These are phyloP conservation scores for Myzus persicae DNA, from an alignment of 1,140 invertebrate species.

Conservation along the genomic window DNA sequence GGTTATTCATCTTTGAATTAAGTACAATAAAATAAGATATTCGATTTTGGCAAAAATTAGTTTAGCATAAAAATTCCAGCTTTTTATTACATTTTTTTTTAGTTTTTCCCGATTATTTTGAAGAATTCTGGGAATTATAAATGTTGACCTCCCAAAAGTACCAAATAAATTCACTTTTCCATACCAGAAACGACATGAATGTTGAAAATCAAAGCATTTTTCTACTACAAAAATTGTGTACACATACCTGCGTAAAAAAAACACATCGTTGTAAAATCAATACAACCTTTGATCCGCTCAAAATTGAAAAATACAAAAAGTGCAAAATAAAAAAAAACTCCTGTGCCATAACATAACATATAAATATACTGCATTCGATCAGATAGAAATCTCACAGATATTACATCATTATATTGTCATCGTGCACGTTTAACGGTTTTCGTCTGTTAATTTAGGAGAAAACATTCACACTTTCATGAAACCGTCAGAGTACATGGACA, in stretches of 20 bases:
- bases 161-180: not conserved
- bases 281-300: too few species aligned
- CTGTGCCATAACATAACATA: not conserved
- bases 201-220: too few species aligned
- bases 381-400: not conserved
- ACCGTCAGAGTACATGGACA: conserved; percentile 73
- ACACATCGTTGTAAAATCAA: not conserved
- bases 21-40: too few species aligned
- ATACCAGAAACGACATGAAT: too few species aligned
- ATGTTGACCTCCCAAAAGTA: not conserved
- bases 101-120: not conserved
- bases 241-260: not conserved
- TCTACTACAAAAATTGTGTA: not conserved
- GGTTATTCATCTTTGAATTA: too few species aligned
- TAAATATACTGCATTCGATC: not conserved
- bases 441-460: conserved; percentile 62
- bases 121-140: not conserved
- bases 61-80: too few species aligned
- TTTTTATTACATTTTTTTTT: too few species aligned
- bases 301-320: not conserved
- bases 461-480: conserved; percentile 65
- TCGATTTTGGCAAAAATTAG: too few species aligned
- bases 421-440: not conserved
- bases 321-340: not conserved
- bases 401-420: too few species aligned